Evolutionary conservation across 2,113 vertebrate species (phyloP).

Genomic region (Pteropus alecto): DNA sequence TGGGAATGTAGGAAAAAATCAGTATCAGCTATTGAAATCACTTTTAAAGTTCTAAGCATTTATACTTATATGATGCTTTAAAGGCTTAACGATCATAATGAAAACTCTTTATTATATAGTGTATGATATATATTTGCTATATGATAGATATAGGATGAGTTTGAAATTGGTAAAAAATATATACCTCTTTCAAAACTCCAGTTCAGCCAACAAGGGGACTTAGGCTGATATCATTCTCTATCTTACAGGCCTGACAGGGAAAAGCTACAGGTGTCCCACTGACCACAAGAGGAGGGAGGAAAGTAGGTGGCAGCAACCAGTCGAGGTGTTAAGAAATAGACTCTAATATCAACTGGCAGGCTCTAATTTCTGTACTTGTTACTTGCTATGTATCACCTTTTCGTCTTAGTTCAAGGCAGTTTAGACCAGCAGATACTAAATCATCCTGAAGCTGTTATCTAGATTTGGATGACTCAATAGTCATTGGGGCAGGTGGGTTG

Average conservation of each 20-base stretch:
- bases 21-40: neutral
- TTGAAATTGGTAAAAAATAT: neutral
- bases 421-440: neutral
- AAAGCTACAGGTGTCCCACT: neutral
- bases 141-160: neutral
- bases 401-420: neutral
- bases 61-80: neutral
- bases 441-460: neutral
- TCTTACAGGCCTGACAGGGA: neutral
- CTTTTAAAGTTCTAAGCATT: conserved; percentile 14
- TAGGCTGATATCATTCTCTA: neutral
- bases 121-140: neutral
- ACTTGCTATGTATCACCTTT: neutral
- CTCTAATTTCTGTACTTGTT: neutral
- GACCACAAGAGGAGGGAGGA: neutral
- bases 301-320: neutral
- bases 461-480: neutral
- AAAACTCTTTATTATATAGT: neutral
- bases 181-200: neutral
- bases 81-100: neutral
- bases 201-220: neutral
- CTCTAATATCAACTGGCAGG: neutral
- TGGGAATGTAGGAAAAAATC: neutral
- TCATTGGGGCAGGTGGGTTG: neutral
- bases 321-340: neutral